Evolutionary conservation across 1,140 invertebrate species (phyloP).

Genomic region (Melanaphis sacchari): DNA sequence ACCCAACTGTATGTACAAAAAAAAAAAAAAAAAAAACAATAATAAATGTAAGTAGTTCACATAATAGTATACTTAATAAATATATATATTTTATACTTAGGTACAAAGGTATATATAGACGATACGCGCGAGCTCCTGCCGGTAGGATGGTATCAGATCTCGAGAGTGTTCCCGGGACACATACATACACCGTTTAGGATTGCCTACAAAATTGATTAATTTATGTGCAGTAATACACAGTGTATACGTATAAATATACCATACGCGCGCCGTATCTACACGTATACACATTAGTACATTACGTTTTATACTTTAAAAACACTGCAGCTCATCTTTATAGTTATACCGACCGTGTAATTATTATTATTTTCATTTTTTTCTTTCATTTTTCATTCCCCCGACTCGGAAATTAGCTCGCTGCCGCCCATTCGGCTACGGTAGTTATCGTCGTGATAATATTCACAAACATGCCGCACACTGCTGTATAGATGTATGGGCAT

Average conservation of each 20-base stretch:
- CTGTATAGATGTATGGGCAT: background rate
- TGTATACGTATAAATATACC: background rate
- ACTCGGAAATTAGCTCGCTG: slow-evolving; percentile 23
- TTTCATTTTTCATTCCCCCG: slow-evolving; percentile 9
- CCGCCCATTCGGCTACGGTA: background rate
- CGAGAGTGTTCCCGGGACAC: background rate
- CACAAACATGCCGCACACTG: background rate
- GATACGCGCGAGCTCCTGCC: background rate
- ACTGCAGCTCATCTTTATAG: background rate
- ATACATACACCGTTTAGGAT: slow-evolving; percentile 3
- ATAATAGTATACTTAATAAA: background rate
- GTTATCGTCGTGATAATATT: background rate
- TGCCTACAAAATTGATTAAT: slow-evolving; percentile 29
- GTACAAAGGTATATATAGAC: background rate
- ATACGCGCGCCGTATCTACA: background rate
- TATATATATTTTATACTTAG: background rate
- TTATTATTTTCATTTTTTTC: slow-evolving; percentile 19
- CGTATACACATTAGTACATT: background rate
- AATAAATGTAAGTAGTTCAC: background rate
- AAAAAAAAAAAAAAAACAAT: background rate
- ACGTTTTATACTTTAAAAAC: background rate
- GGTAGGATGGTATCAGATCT: background rate
- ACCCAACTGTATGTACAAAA: background rate
- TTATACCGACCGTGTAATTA: slow-evolving; percentile 21
- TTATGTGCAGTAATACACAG: too few species aligned